phyloP scores from a whole-genome alignment of 2,797 vertebrate species.

The Acridotheres tristis region DNA sequence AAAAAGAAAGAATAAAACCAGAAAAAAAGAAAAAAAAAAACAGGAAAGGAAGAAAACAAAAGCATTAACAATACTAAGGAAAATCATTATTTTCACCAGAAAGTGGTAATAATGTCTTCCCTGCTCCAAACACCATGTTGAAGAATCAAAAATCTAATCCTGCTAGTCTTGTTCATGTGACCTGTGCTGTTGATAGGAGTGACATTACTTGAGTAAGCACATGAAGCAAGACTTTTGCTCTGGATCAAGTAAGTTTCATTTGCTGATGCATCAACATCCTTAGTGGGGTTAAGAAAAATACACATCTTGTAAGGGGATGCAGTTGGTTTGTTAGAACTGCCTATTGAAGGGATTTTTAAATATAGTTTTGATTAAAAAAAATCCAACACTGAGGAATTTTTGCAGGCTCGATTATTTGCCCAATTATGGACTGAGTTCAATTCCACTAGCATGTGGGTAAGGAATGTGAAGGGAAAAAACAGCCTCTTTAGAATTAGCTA shows the following conservation, averaged over 20 bases:
- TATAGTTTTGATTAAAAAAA: neutral
- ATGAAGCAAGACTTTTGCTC: neutral
- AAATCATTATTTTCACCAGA: neutral
- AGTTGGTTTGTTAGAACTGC: neutral
- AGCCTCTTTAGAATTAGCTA: neutral
- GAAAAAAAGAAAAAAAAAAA: too few relatives aligned
- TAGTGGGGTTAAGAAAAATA: neutral
- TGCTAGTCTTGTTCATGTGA: neutral
- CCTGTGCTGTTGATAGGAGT: neutral
- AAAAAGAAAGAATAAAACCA: too few relatives aligned
- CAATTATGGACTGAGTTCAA: neutral
- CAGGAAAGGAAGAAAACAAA: neutral
- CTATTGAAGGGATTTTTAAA: neutral
- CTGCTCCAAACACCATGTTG: neutral
- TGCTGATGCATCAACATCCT: neutral
- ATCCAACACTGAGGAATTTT: neutral
- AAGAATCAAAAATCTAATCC: neutral
- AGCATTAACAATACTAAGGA: neutral
- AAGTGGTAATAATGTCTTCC: neutral
- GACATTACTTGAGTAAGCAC: neutral
- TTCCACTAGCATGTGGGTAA: neutral
- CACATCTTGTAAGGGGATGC: neutral
- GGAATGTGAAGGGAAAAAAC: neutral
- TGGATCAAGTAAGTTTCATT: neutral
- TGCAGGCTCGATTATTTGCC: neutral